phyloP scores from a whole-genome alignment of 2,888 invertebrate genomes.

The Aphidoletes aphidimyza region DNA sequence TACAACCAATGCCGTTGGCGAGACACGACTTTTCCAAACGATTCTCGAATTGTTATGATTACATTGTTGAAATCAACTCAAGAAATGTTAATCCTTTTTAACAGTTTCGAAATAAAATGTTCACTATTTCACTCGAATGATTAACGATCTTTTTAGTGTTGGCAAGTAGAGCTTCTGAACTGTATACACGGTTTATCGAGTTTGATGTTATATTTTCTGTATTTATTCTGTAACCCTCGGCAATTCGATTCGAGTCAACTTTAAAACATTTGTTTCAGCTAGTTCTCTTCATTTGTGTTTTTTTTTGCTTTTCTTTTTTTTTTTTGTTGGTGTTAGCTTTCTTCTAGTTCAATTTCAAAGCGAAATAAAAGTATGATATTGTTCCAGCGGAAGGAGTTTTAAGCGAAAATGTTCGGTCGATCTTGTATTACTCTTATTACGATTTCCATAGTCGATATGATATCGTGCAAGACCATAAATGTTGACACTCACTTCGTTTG shows the following conservation, averaged over 20 bases:
- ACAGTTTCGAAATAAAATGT: slow-evolving; percentile 33
- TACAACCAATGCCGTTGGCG: background rate
- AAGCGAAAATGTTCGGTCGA: background rate
- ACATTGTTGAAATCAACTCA: slow-evolving; percentile 22
- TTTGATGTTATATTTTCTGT: background rate
- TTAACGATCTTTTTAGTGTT: background rate
- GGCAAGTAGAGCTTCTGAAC: background rate
- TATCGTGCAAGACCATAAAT: slow-evolving; percentile 30
- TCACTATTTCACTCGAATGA: background rate
- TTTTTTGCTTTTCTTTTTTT: background rate
- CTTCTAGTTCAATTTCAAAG: background rate
- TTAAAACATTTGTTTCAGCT: too few relatives aligned
- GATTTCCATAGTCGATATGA: slow-evolving; percentile 31
- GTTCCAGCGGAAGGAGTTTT: background rate
- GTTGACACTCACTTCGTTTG: background rate
- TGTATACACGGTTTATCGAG: background rate
- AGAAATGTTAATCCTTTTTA: slow-evolving; percentile 46
- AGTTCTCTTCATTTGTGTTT: background rate
- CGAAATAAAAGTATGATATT: slow-evolving; percentile 12
- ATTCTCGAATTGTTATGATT: slow-evolving; percentile 41
- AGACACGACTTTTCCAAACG: background rate
- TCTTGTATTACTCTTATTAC: background rate
- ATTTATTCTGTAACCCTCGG: background rate
- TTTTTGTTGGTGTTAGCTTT: background rate
- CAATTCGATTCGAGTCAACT: background rate